phyloP scores from a whole-genome alignment of 1,140 invertebrate species.

The Rhizoglyphus robini region DNA sequence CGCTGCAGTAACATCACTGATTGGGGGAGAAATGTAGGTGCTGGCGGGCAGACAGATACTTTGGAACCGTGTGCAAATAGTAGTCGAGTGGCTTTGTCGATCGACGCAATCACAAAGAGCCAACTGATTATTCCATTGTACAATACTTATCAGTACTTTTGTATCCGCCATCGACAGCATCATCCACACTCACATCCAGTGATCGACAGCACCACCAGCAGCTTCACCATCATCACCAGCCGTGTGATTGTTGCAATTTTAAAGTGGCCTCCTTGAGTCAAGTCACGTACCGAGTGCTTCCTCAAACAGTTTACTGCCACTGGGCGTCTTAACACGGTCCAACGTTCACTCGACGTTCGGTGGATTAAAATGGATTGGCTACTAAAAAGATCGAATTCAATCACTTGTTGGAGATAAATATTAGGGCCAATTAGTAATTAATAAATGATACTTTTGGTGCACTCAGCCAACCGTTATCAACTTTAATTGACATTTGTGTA shows the following conservation, averaged over 20 bases:
- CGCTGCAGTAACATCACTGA: no score
- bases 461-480: no score
- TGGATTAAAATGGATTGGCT: neutral
- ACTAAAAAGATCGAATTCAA: no score
- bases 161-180: neutral
- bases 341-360: neutral
- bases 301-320: neutral
- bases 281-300: neutral
- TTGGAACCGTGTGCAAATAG: neutral
- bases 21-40: no score
- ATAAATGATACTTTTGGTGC: no score
- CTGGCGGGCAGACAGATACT: no score
- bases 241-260: neutral
- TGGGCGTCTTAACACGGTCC: neutral
- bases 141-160: neutral
- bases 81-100: neutral
- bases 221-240: neutral
- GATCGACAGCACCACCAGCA: neutral
- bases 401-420: no score
- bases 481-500: no score
- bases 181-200: constrained; percentile 4
- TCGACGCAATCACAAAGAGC: no score
- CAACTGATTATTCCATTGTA: neutral
- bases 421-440: no score
- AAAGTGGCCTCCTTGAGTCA: neutral